Base-by-base conservation (phyloP, 2,888 invertebrate genomes). In the Dromius quadrimaculatus region DNA sequence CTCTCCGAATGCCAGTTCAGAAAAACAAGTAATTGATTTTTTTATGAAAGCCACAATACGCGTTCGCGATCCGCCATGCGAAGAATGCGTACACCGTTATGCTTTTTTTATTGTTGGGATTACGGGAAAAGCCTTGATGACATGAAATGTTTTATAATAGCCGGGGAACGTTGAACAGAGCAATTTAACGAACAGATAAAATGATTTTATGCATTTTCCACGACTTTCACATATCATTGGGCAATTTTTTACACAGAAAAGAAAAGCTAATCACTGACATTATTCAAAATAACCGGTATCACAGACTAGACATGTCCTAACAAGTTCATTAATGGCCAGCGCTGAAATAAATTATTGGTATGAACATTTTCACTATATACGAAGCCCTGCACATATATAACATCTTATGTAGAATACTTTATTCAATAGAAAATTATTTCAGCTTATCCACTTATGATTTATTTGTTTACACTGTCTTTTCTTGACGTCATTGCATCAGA, bases 41-140 rank as follows among this genome's bases (percentile, higher is more conserved):
- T 59, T 59, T 34, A 36, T 36, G 59, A 34, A 59, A 36, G 59
- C 34, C 34, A 59, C 36, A 36, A 59, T 54, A 54, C 50, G 59
- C 36, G 59, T 17, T 34, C 59, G 59, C 20, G 62, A 41, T 62
- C 22, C 41, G 41, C 22, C 17, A 59, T 41, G 34, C 71, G 72
- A 72, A 73, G 71, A 70, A 65, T 57, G 59, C 62, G 71, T 74
- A 74, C 75, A 73, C 76, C 72, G 74, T 75, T 75, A 78, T 77
- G 75, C 74, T 65, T 78, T 80, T 80, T 79, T 80, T 79, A 78
- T 78, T 78, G 76, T 74, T 73, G 50, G 79, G 81, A 80, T 80
- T 81, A 79, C 76, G 75, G 72, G 74, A 73, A 76, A 78, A 78
- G 76, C 78, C 78, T 73, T 76, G 79, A 77, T 79, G 80, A 80